Evolutionary conservation across 2,888 invertebrate species (phyloP), one percentile per base, ranked within the genome.

Genomic region (Meta bourneti): DNA sequence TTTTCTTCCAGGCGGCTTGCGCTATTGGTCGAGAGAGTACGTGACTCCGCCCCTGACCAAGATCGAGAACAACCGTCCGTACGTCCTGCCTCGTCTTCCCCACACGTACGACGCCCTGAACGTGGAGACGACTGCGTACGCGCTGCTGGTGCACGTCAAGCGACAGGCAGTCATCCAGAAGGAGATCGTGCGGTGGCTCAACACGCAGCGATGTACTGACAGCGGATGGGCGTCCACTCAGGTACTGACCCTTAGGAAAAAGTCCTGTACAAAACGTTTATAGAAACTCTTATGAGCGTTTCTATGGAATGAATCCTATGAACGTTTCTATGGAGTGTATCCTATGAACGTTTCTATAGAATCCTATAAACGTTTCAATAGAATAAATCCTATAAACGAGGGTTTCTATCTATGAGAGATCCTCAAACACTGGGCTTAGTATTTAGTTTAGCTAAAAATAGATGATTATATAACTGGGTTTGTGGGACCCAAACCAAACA

Each of bases 61-160:
- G 61, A 92, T 93, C 94, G 98, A 98, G 95, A 98, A 98, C 95
- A 98, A 98, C 94, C 97, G 98, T 94, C 98, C 98, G 7, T 98
- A 98, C 96, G 96, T 97, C 0, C 95, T 98, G 92, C 98, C 99
- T 0, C 96, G 99, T 0, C 95, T 98, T 91, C 98, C 98, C 0
- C 98, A 98, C 95, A 96, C 96, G 94, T 98, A 97, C 94, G 99
- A 99, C 95, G 96, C 98, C 0, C 97, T 97, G 94, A 99, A 98
- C 95, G 97, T 99, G 79, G 98, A 98, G 94, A 97, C 98, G 0
- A 99, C 99, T 0, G 97, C 98, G 0, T 99, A 98, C 95, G 99
- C 98, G 0, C 95, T 99, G 83, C 95, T 99, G 94, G 97, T 98
- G 0, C 98, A 98, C 94, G 97, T 98, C 93, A 97, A 97, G 52